Percentiles rank a stretch among this genome's conserved stretches.
Evolutionary conservation across 1,140 invertebrate genomes (phyloP).

Genomic region (Rhyzopertha dominica): DNA sequence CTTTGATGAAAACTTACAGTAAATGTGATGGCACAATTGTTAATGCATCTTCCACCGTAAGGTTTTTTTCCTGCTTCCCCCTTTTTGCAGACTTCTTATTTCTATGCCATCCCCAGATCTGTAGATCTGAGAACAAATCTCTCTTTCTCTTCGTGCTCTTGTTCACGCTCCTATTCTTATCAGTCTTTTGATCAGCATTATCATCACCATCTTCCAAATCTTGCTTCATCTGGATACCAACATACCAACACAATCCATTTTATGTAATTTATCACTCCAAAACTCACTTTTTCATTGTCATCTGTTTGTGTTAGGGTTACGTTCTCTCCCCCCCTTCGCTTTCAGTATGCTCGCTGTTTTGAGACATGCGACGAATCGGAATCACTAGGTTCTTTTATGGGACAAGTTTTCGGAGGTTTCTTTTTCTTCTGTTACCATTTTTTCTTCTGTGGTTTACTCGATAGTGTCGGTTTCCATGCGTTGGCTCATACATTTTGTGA

Average conservation of each 20-base stretch:
- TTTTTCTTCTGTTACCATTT: conserved; percentile 27
- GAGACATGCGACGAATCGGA: conserved; percentile 36
- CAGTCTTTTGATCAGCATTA: conserved; percentile 38
- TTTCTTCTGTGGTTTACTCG: no score
- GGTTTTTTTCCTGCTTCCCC: conserved; percentile 57
- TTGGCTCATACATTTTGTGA: conserved; percentile 42
- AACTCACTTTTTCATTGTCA: conserved; percentile 42
- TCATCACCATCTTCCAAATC: conserved; percentile 35
- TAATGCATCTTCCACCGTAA: conserved; percentile 60
- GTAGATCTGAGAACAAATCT: conserved; percentile 61
- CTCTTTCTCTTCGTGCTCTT: conserved; percentile 54
- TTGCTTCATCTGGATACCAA: conserved; percentile 30
- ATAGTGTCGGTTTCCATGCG: conserved; percentile 11
- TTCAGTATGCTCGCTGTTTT: conserved; percentile 33
- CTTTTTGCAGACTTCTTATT: conserved; percentile 63
- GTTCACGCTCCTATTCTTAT: conserved; percentile 40
- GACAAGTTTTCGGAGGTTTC: no score
- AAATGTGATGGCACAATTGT: conserved; percentile 55
- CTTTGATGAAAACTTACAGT: conserved; percentile 46
- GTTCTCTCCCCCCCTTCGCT: conserved; percentile 33
- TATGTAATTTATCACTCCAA: no score
- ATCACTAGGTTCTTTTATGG: no score
- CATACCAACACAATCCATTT: conserved; percentile 8
- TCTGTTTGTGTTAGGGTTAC: conserved; percentile 29
- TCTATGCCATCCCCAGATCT: conserved; percentile 69